Base-by-base conservation (phyloP, 2,797 vertebrate species). In the Eulemur albifrons region DNA sequence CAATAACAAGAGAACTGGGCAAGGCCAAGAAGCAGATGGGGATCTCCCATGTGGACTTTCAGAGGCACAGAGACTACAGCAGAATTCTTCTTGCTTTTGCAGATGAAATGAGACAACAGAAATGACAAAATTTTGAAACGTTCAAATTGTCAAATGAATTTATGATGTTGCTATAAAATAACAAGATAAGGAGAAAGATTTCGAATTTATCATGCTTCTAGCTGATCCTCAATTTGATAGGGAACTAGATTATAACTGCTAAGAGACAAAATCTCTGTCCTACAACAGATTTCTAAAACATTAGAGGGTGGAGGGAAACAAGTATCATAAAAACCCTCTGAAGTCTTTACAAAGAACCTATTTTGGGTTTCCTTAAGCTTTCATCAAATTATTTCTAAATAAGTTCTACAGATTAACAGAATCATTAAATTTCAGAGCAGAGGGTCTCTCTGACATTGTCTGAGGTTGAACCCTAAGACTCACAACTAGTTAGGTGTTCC, bases 131-230 rank as follows among this genome's bases (percentile, higher is more conserved):
- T n/a, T 65, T 65, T 30, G 43, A 12, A 25, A 63, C 18, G 2
- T 73, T 73, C 52, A 84, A 94, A 65, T 10, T 65, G 72, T 73
- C 95, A 87, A 69, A 35, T 72, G 82, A 84, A 91, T 90, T 57
- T 84, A 50, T 1, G 1, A 48, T 21, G 38, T 20, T 63, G 79
- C 59, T 54, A 52, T 61, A 72, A 80, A 94, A 69, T 73, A 80
- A 77, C 20, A 93, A 86, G 61, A 63, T 38, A 70, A 1, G 38
- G 63, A 75, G 81, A 76, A 86, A 61, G 9, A 54, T 10, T 85
- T 63, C 85, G 80, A 84, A 87, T 57, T 30, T 43, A 77, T 76
- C 32, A n/a, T 8, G 63, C 48, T 87, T 65, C 0, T 3, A 87
- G 75, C 70, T 89, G 86, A 88, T 69, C 32, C 54, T 93, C 63